These are phyloP conservation scores for Tachina fera DNA, from an alignment of 2,888 invertebrate species.

Conservation along the genomic window DNA sequence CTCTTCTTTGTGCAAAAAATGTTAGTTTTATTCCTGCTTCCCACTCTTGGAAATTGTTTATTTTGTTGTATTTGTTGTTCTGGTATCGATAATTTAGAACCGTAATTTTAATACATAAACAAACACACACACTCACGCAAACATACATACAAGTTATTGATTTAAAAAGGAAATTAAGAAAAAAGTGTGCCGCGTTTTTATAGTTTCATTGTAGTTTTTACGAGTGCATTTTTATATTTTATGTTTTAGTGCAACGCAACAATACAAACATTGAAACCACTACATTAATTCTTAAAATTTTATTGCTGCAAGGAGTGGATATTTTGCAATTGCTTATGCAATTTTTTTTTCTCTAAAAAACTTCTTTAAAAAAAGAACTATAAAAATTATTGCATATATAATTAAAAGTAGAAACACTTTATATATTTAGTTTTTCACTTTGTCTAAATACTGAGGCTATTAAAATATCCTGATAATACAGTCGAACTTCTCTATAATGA, in stretches of 20 bases:
- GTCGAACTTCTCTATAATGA: too few species aligned
- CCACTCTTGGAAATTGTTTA: conserved; percentile 14
- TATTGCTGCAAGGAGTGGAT: conserved; percentile 33
- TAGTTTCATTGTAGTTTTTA: conserved; percentile 39
- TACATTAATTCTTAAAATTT: conserved; percentile 43
- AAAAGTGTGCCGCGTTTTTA: conserved; percentile 63
- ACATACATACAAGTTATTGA: conserved; percentile 4
- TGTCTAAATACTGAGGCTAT: too few species aligned
- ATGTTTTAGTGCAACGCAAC: conserved; percentile 29
- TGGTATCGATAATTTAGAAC: conserved; percentile 46
- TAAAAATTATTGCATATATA: too few species aligned
- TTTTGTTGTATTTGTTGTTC: conserved; percentile 2
- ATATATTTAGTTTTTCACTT: too few species aligned
- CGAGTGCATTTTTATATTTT: conserved; percentile 38
- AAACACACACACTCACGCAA: neutral
- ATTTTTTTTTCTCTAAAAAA: neutral
- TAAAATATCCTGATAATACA: too few species aligned
- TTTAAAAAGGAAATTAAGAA: conserved; percentile 61
- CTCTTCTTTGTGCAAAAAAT: conserved; percentile 30
- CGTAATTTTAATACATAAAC: conserved; percentile 8
- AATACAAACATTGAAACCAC: conserved; percentile 39
- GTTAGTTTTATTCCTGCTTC: conserved; percentile 26
- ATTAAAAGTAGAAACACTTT: too few species aligned
- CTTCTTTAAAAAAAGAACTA: too few species aligned
- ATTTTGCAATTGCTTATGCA: neutral